Base-by-base conservation (phyloP, 2,797 vertebrate genomes). In the Sebastes umbrosus region DNA sequence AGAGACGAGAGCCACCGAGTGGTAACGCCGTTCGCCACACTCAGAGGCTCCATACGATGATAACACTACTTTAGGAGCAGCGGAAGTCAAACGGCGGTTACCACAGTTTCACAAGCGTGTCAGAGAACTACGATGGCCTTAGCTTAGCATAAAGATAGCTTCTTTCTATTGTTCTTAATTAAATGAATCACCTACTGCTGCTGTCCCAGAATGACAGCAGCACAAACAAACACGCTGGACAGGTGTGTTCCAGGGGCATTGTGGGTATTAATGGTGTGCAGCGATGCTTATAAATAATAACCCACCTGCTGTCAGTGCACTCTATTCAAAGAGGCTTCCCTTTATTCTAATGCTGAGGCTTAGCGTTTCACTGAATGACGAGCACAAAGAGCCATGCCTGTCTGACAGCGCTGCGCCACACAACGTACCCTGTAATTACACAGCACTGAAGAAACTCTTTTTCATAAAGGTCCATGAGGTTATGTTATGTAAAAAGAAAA, bases 281-380 rank as follows among this genome's bases (percentile, higher is more conserved):
- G 68, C 70, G 32, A 67, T 75, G 64, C 80, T 82, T 91, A 91
- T 90, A 91, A 93, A 93, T 92, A 92, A 80, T 92, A 90, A 79
- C 60, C 58, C 80, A 88, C 83, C 90, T 91, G 85, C 84, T 88
- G 84, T 84, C 86, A 81, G 73, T 90, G 71, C 32, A 36, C 50
- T 85, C 60, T 72, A 22, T 77, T 87, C 71, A 87, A 82, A 90
- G 83, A 84, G 80, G 65, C 82, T 79, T 84, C 72, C 77, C 52
- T 82, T 66, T 71, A 66, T 82, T 87, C 62, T 68, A 59, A 57
- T 34, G 70, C 69, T 54, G 73, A 80, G 73, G 79, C 77, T 87
- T 79, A 73, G 43, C 70, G 54, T 84, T 84, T 80, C 55, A 27
- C 52, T 65, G 81, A 83, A 77, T 62, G 13, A 70, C 8, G 3